These are phyloP conservation scores for Drosophila multiciliata DNA, from an alignment of 2,888 invertebrate species.

Conservation along the genomic window DNA sequence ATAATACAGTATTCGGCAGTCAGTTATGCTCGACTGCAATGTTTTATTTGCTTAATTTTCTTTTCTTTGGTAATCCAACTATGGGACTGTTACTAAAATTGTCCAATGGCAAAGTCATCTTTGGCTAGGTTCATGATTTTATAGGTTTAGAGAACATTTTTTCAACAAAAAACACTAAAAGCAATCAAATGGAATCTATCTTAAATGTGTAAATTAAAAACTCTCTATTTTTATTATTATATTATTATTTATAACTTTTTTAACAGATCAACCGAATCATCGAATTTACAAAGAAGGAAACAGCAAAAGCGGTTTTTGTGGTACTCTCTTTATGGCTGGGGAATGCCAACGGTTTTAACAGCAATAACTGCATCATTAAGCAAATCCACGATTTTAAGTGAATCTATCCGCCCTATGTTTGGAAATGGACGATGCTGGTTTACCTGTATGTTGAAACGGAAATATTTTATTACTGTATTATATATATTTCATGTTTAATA, in stretches of 20 bases:
- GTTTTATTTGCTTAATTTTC: neutral
- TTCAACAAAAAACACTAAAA: neutral
- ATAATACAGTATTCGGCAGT: neutral
- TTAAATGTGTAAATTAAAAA: neutral
- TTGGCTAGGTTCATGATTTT: neutral
- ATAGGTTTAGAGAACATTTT: neutral
- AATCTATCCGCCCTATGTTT: slow-evolving; percentile 87
- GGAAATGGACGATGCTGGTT: slow-evolving; percentile 89
- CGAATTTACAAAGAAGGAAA: slow-evolving; percentile 64
- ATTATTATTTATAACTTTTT: neutral
- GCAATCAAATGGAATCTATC: neutral
- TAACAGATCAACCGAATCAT: slow-evolving; percentile 74
- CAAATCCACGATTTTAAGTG: slow-evolving; percentile 85
- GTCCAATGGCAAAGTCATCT: neutral
- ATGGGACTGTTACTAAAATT: neutral
- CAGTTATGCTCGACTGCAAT: neutral
- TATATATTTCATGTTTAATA: neutral
- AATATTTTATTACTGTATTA: neutral
- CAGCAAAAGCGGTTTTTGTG: slow-evolving; percentile 86
- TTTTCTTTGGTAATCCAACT: neutral
- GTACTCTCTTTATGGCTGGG: slow-evolving; percentile 91
- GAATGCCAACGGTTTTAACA: slow-evolving; percentile 87
- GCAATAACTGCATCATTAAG: slow-evolving; percentile 87
- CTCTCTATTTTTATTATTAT: neutral
- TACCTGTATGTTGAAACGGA: slow-evolving; percentile 66